Evolutionary conservation across 2,888 invertebrate species (phyloP), one percentile per base, ranked within the genome.

Genomic region (Drosophila meridiana): DNA sequence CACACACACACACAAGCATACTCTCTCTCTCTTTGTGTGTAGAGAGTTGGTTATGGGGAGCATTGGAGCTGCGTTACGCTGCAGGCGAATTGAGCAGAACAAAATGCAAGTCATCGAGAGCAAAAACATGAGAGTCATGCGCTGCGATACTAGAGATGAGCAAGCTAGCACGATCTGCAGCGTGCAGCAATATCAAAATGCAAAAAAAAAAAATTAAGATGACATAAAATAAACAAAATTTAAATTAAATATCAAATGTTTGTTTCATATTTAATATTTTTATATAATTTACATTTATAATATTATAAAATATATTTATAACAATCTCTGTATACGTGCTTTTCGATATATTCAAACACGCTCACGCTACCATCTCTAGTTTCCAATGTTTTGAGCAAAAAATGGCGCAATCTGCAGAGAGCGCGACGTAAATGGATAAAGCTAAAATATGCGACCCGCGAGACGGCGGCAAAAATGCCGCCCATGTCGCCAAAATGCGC

Each of bases 21-120:
- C 20, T 20, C 57, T 64, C 52, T 48, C 28, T 40, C 32, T 48
- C 47, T 69, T 40, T 67, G 30, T 67, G 32, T 70, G 48, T 62
- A 48, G 52, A 58, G 56, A 48, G 61, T 64, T 78, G 57, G 64
- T 67, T 73, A 73, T 76, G 88, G 80, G 85, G 78, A 86, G 75
- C 83, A 78, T 65, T 85, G 87, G 71, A 76, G 87, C 82, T 82
- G 73, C 69, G 77, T 63, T 81, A 70, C 66, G 89, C 87, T 87
- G 84, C 84, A 85, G 84, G 84, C 84, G 74, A 80, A 87, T 73
- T 79, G 83, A 84, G 82, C 76, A 76, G 76, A 68, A 69, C 85
- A 82, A 89, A 87, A 64, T 89, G 88, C 85, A 87, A 89, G 85
- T 89, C 85, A 85, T 87, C 87, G 90, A 85, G 85, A 89, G 88